Conservation (phyloP, 23 tunicate genomes). For the Diplosoma virens region DNA sequence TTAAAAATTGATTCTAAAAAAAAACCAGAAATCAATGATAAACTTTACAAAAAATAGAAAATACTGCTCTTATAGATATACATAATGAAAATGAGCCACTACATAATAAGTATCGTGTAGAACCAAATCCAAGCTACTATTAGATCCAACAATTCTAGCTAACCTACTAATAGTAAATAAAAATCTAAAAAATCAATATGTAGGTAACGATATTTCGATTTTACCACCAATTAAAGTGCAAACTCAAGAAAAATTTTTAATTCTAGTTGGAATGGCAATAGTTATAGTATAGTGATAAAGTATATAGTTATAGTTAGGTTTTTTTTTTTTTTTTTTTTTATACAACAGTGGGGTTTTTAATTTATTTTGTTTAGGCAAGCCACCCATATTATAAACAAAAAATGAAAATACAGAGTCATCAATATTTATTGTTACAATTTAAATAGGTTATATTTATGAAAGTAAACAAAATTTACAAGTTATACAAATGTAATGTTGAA, state of each 20-base stretch:
- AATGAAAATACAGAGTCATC: no score
- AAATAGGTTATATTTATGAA: no score
- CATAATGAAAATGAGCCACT: constrained; percentile 48
- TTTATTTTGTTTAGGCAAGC: no score
- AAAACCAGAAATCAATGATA: not conserved
- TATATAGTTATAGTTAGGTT: no score
- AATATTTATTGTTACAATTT: no score
- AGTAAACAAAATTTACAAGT: no score
- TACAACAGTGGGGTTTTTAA: no score
- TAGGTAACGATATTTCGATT: not conserved
- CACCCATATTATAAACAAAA: no score
- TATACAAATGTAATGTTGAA: no score
- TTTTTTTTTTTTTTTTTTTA: no score
- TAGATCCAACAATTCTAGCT: constrained; percentile 13
- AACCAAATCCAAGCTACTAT: not conserved
- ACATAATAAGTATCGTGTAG: constrained; percentile 33
- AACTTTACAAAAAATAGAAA: constrained; percentile 11
- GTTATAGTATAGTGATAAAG: no score
- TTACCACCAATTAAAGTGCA: not conserved
- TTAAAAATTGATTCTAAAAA: not conserved
- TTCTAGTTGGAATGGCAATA: constrained; percentile 35
- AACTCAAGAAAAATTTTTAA: constrained; percentile 14
- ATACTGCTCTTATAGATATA: constrained; percentile 26
- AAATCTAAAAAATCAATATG: not conserved
- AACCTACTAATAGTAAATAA: constrained; percentile 22